Evolutionary conservation across 2,888 invertebrate species (phyloP).

Genomic region (Coecobrya sp.): DNA sequence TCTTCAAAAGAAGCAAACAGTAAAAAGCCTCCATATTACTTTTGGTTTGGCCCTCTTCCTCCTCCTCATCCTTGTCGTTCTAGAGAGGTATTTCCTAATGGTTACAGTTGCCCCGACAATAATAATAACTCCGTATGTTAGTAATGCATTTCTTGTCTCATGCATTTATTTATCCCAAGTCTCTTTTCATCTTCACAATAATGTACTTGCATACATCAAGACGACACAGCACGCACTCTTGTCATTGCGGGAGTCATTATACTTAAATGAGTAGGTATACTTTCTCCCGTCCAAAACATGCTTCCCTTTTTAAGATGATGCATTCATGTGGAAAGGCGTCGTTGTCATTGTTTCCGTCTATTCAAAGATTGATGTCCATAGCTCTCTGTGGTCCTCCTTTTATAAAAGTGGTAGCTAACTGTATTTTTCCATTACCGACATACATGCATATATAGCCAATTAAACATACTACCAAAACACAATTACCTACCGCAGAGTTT

Average conservation of each 20-base stretch:
- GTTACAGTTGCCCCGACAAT: neutral
- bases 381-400: no score
- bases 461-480: no score
- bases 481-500: no score
- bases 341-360: conserved; percentile 26
- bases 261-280: neutral
- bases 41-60: conserved; percentile 7
- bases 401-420: no score
- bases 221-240: neutral
- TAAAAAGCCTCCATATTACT: conserved; percentile 26
- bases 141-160: neutral
- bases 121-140: neutral
- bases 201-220: neutral
- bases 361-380: neutral
- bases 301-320: neutral
- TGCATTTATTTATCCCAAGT: conserved; percentile 3
- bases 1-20: conserved; percentile 2
- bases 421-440: no score
- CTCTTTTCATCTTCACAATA: neutral
- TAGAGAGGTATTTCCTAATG: conserved; percentile 22
- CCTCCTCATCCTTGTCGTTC: neutral
- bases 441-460: no score
- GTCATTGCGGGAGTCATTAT: neutral
- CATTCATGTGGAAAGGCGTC: neutral
- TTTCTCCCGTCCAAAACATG: neutral